Conservation (phyloP, 2,797 vertebrate species). For the Mycteria americana region DNA sequence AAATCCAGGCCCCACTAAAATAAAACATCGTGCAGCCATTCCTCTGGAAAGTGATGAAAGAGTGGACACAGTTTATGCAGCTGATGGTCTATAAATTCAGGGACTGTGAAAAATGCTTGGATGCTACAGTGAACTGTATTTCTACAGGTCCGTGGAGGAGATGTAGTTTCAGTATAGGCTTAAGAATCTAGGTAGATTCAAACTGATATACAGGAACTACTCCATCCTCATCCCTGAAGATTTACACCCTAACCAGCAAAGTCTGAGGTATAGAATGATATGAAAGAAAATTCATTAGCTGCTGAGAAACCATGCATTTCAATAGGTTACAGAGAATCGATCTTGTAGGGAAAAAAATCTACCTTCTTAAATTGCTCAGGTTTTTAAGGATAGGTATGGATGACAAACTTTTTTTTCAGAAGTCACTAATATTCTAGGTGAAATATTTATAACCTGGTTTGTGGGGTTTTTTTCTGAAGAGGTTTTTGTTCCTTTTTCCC, state of each 20-base stretch:
- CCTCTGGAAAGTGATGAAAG: not conserved
- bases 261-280: not conserved
- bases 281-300: not conserved
- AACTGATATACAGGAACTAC: not conserved
- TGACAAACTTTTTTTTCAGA: not conserved
- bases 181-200: not conserved
- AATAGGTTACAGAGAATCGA: not conserved
- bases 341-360: not conserved
- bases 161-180: not conserved
- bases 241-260: not conserved
- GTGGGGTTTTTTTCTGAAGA: not conserved
- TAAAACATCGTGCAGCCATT: not conserved
- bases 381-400: not conserved
- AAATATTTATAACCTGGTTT: not conserved
- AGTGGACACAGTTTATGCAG: not conserved
- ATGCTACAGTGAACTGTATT: not conserved
- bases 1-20: not conserved
- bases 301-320: not conserved
- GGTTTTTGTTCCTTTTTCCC: fast-evolving
- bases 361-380: not conserved
- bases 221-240: not conserved
- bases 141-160: not conserved
- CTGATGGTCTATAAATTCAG: not conserved
- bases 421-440: not conserved
- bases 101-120: not conserved